Evolutionary conservation across 1,140 invertebrate species (phyloP).

Genomic region (Aphaenogaster floridana): DNA sequence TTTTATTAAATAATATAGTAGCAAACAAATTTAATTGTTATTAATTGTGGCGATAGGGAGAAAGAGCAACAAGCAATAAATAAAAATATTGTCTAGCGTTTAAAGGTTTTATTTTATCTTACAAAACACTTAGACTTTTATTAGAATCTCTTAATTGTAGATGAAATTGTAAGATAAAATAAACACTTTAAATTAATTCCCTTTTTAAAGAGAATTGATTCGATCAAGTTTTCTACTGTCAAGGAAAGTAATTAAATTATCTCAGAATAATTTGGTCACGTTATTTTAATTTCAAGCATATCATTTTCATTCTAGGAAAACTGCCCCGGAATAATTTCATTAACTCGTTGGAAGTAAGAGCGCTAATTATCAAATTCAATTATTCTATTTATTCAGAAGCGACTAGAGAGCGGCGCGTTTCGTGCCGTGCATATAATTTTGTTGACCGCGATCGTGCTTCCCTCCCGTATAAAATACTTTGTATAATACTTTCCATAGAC

Average conservation of each 20-base stretch:
- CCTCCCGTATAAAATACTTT: slow-evolving; percentile 42
- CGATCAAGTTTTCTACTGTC: background rate
- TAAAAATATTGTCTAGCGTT: background rate
- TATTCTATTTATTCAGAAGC: slow-evolving; percentile 22
- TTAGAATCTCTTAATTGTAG: background rate
- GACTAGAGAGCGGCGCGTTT: slow-evolving; percentile 5
- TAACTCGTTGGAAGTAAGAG: background rate
- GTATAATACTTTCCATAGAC: slow-evolving; percentile 47
- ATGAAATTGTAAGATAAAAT: background rate
- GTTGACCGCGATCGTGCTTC: slow-evolving; percentile 41
- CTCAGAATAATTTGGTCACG: background rate
- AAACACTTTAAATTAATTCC: background rate
- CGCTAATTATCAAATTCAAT: slow-evolving; percentile 22
- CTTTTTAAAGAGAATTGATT: background rate
- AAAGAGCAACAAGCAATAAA: background rate
- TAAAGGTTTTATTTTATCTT: background rate
- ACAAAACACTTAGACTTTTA: background rate
- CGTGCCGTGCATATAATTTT: slow-evolving; percentile 40
- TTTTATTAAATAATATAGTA: background rate
- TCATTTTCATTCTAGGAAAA: background rate
- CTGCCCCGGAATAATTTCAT: background rate
- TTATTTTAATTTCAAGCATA: slow-evolving; percentile 14
- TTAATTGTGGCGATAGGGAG: background rate
- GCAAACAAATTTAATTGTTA: background rate
- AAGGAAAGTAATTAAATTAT: slow-evolving; percentile 26